phyloP scores from a whole-genome alignment of 2,888 invertebrate genomes.

The Tachystola acroxantha region DNA sequence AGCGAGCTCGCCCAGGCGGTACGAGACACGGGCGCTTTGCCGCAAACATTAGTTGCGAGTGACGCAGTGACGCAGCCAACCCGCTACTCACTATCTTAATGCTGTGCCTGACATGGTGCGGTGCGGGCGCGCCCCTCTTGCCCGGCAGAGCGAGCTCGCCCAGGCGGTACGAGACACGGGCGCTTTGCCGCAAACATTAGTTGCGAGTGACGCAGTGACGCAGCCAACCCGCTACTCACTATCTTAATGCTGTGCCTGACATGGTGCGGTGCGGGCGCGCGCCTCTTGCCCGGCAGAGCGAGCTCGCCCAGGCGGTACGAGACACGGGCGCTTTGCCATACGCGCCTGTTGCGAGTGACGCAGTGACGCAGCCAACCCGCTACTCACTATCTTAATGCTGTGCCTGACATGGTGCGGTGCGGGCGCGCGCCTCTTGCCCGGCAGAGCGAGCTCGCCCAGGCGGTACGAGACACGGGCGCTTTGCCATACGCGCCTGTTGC shows the following conservation, averaged over 20 bases:
- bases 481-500: too few relatives aligned
- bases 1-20: too few relatives aligned
- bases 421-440: slow-evolving; percentile 79
- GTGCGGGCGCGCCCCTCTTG: slow-evolving; percentile 74
- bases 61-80: too few relatives aligned
- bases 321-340: too few relatives aligned
- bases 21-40: too few relatives aligned
- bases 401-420: slow-evolving; percentile 64
- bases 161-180: too few relatives aligned
- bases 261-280: too few relatives aligned
- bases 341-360: not conserved
- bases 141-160: slow-evolving; percentile 56
- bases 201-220: not conserved
- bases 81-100: slow-evolving; percentile 64
- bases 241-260: slow-evolving; percentile 64
- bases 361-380: too few relatives aligned
- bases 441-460: slow-evolving; percentile 26
- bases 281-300: slow-evolving; percentile 76
- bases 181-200: too few relatives aligned
- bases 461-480: too few relatives aligned
- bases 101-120: slow-evolving; percentile 64
- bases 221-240: slow-evolving; percentile 60
- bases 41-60: not conserved
- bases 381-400: slow-evolving; percentile 68
- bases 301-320: too few relatives aligned